These are phyloP conservation scores for Cotesia vestalis DNA, from an alignment of 1,140 invertebrate genomes.

Conservation along the genomic window DNA sequence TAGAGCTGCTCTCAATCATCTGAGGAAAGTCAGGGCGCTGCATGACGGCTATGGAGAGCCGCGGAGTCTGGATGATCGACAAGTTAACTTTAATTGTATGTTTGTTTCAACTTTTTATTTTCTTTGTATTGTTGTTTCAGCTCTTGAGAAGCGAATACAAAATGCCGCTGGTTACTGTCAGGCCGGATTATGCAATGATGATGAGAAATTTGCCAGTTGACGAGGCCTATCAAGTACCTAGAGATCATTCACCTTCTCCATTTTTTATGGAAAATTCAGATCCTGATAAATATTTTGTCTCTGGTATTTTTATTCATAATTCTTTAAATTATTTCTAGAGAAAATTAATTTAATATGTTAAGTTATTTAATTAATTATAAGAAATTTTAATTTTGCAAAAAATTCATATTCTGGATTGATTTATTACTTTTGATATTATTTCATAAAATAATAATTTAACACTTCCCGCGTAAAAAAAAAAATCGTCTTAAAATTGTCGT, in stretches of 20 bases:
- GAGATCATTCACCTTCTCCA: slow-evolving; percentile 70
- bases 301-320: slow-evolving; percentile 41
- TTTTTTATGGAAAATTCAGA: slow-evolving; percentile 75
- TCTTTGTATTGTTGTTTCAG: slow-evolving; percentile 55
- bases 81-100: slow-evolving; percentile 60
- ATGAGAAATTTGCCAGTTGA: slow-evolving; percentile 68
- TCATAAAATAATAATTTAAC: no score
- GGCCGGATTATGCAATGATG: slow-evolving; percentile 72
- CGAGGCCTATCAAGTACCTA: slow-evolving; percentile 67
- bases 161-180: slow-evolving; percentile 71
- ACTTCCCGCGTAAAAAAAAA: no score
- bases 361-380: no score
- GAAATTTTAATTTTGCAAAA: no score
- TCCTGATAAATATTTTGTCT: slow-evolving; percentile 71
- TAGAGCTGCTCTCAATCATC: slow-evolving; percentile 65
- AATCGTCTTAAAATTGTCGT: no score
- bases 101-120: slow-evolving; percentile 1
- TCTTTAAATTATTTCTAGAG: no score
- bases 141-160: slow-evolving; percentile 72
- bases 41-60: slow-evolving; percentile 69
- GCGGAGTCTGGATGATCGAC: slow-evolving; percentile 70
- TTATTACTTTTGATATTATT: no score
- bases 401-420: neutral
- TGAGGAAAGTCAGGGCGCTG: slow-evolving; percentile 65
- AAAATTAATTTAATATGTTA: no score